Conservation (phyloP, 2,797 vertebrate species). For the Oreonectes daqikongensis region DNA sequence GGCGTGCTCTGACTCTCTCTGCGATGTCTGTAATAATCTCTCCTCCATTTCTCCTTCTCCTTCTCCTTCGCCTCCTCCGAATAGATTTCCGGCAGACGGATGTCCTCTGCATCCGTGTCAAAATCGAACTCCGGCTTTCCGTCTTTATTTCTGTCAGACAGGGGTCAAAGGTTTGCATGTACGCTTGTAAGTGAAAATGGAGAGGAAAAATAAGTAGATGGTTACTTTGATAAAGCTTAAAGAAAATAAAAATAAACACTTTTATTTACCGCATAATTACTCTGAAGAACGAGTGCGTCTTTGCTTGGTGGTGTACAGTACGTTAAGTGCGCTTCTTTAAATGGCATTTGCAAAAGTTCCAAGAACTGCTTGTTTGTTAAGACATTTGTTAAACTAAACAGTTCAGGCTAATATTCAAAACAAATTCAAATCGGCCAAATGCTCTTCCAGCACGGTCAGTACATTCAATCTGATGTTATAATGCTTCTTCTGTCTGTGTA, state of each 20-base stretch:
- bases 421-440: conserved; percentile 2
- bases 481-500: not conserved
- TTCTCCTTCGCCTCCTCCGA: conserved; percentile 69
- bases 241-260: not conserved
- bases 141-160: conserved; percentile 77
- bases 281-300: not conserved
- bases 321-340: not conserved
- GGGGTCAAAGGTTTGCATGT: not conserved
- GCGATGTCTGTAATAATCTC: conserved; percentile 59
- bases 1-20: conserved; percentile 69
- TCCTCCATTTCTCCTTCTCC: conserved; percentile 64
- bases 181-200: no score
- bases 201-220: no score
- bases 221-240: not conserved
- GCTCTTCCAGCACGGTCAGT: not conserved
- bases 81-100: conserved; percentile 77
- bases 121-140: conserved; percentile 84
- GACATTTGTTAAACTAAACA: conserved; percentile 25
- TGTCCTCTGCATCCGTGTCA: conserved; percentile 74
- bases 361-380: not conserved
- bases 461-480: conserved; percentile 4
- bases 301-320: not conserved
- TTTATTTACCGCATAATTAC: no score
- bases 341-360: not conserved
- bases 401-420: conserved; percentile 6